Evolutionary conservation across 2,113 vertebrate species (phyloP).

Genomic region (Microtus pennsylvanicus): DNA sequence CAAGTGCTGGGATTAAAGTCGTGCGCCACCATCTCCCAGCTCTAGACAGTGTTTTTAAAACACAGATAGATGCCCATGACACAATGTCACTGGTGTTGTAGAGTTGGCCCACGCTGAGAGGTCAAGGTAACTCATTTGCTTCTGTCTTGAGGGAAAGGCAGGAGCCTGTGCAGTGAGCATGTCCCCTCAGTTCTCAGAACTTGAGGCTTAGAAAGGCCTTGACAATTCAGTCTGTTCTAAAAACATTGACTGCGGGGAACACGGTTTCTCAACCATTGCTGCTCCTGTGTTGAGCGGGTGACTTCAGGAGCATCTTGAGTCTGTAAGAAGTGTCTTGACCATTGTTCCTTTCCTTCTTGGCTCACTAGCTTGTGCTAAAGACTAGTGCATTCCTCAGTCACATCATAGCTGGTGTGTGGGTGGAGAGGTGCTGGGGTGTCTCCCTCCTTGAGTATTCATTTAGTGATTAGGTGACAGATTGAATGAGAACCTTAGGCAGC

Average conservation of each 20-base stretch:
- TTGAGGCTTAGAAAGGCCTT: background rate
- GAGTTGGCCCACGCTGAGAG: background rate
- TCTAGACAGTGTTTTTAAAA: background rate
- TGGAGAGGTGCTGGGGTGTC: background rate
- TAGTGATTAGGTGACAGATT: background rate
- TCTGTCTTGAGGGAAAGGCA: background rate
- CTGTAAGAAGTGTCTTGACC: background rate
- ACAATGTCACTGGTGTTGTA: background rate
- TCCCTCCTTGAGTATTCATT: background rate
- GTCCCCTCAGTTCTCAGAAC: background rate
- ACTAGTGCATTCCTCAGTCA: background rate
- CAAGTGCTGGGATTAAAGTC: too few species aligned
- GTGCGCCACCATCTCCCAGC: too few species aligned
- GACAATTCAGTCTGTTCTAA: background rate
- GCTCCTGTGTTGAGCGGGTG: background rate
- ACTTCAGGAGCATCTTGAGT: background rate
- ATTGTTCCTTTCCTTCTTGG: background rate
- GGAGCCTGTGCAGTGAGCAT: background rate
- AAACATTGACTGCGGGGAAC: background rate
- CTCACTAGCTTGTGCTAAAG: background rate
- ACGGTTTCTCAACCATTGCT: rapidly evolving
- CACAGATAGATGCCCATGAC: background rate
- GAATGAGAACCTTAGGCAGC: background rate
- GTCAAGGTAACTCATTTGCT: too few species aligned
- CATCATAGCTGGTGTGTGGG: background rate